Conservation (phyloP, 2,113 vertebrate genomes). For the Oreocharis arfaki region DNA sequence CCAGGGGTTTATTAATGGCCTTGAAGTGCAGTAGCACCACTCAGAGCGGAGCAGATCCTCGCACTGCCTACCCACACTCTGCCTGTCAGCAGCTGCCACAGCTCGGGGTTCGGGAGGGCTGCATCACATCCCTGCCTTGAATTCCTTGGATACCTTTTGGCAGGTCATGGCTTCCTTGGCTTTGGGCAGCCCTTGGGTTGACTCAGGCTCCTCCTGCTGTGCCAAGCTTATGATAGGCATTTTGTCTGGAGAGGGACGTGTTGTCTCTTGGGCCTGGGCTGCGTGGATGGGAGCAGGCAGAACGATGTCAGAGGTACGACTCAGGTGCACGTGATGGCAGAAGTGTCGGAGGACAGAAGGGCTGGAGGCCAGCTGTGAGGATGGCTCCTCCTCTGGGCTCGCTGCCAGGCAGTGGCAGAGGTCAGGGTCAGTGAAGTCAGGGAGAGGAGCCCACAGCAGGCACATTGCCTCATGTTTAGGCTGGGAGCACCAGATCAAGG, state of each 20-base stretch:
- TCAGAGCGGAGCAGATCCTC: not conserved
- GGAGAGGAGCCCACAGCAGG: not conserved
- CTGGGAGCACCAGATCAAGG: not conserved
- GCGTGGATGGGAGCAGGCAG: fast-evolving
- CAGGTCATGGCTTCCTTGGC: not conserved
- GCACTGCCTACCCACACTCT: not conserved
- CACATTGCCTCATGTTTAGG: not conserved
- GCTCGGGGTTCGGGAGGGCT: not conserved
- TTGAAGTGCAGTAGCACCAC: not conserved
- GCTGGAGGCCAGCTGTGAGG: not conserved
- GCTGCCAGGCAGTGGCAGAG: not conserved
- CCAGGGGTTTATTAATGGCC: not conserved
- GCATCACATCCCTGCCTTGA: not conserved
- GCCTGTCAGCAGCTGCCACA: not conserved
- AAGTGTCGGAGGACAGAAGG: not conserved
- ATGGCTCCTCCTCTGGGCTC: not conserved
- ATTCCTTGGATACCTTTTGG: not conserved
- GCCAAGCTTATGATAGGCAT: not conserved
- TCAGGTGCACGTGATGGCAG: not conserved
- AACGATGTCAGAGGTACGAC: not conserved
- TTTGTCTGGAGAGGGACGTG: not conserved
- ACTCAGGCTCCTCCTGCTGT: not conserved
- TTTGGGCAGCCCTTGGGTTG: not conserved
- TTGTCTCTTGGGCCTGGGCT: not conserved
- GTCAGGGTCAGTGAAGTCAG: no score